Evolutionary conservation across 64 coral and sea anemone genomes (phyloP).

Genomic region (Actinia tenebrosa): DNA sequence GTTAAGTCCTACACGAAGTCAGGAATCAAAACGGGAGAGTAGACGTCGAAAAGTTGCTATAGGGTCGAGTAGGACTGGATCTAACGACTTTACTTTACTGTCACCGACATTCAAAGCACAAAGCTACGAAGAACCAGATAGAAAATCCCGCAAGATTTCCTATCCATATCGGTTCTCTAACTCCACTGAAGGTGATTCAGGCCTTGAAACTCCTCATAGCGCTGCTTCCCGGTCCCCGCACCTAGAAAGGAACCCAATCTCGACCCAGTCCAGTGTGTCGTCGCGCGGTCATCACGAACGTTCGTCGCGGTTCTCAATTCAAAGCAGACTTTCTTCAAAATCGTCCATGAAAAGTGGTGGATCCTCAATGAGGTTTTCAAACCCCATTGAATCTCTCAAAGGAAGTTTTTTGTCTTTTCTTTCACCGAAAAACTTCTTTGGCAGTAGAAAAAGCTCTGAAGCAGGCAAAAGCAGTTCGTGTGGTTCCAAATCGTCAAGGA

Average conservation of each 20-base stretch:
- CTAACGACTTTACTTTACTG: neutral
- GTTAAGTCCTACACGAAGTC: neutral
- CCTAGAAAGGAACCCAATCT: neutral
- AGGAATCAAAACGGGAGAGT: neutral
- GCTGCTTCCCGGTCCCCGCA: neutral
- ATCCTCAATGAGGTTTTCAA: neutral
- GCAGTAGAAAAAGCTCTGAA: neutral
- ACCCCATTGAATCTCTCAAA: neutral
- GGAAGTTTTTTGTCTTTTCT: constrained; percentile 44
- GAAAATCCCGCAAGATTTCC: neutral
- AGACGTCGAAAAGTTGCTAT: neutral
- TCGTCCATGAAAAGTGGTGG: constrained; percentile 11
- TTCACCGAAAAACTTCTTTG: constrained; percentile 24
- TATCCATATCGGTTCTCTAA: neutral
- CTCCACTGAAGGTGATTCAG: constrained; percentile 5
- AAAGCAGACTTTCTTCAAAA: constrained; percentile 16
- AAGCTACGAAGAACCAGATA: neutral
- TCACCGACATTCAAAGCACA: neutral
- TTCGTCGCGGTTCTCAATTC: neutral
- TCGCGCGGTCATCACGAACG: neutral
- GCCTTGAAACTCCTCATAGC: neutral
- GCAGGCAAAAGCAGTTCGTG: neutral
- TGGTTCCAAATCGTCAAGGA: constrained; percentile 1
- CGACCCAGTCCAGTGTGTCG: neutral
- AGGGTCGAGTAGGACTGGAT: neutral